Percentiles rank a stretch among this genome's conserved stretches.
Evolutionary conservation across 92 coral and sea anemone genomes (phyloP).

Genomic region (Galaxea fascicularis): DNA sequence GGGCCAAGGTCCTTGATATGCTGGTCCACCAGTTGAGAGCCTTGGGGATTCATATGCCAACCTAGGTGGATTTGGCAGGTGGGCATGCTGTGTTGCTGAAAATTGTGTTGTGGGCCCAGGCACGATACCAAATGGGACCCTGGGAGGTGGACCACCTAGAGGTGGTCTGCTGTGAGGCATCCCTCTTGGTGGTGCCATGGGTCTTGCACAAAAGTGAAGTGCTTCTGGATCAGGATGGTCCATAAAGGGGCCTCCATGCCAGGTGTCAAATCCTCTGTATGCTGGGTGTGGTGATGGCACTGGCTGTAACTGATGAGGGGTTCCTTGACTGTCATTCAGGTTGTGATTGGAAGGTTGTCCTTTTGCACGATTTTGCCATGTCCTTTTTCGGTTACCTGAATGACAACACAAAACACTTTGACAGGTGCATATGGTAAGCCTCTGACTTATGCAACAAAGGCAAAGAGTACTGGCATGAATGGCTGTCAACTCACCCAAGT

Average conservation of each 20-base stretch:
- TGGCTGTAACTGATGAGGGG: neutral
- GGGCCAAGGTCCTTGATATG: conserved; percentile 23
- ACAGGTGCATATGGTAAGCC: too few species aligned
- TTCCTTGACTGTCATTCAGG: neutral
- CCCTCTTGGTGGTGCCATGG: conserved; percentile 9
- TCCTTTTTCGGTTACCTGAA: conserved; percentile 43
- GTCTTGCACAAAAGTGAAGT: neutral
- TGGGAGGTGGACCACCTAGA: conserved; percentile 14
- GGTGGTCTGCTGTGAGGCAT: neutral
- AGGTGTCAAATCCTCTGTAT: neutral
- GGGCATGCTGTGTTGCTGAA: conserved; percentile 11
- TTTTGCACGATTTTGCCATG: conserved; percentile 24
- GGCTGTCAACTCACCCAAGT: too few species aligned
- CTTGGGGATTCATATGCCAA: neutral
- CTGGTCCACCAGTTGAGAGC: neutral
- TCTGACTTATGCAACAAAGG: neutral
- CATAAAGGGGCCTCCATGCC: conserved; percentile 20
- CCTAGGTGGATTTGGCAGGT: neutral
- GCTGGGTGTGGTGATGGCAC: conserved; percentile 4
- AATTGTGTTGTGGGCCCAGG: conserved; percentile 20
- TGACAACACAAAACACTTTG: too few species aligned
- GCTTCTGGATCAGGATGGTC: conserved; percentile 2
- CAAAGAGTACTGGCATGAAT: too few species aligned
- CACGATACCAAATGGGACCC: conserved; percentile 9
- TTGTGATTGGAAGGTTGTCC: conserved; percentile 8